Evolutionary conservation across 2,797 vertebrate species (phyloP), one percentile per base, ranked within the genome.

Genomic region (Syngnathus rostellatus): DNA sequence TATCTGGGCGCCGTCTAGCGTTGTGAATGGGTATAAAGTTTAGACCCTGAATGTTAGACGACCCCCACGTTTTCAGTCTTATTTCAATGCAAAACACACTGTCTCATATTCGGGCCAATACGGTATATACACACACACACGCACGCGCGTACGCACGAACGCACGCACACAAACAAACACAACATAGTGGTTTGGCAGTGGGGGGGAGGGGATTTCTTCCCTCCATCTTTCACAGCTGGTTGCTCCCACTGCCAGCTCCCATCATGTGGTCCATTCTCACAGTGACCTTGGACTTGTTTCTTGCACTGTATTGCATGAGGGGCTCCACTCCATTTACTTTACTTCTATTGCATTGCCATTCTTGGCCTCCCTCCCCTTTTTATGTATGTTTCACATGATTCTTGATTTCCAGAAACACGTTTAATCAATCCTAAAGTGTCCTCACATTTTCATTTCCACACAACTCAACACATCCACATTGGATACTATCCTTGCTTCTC

Each of bases 201-300:
- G 31, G 31, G 31, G 31, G 3, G 31, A 4, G 31, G 31, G 31
- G 31, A 3, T 2, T 31, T 31, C 31, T 31, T 45, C 43, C 65
- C 45, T 70, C 17, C 66, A 48, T 62, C 72, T 71, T 62, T 39
- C 46, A 68, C 41, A 43, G 46, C 23, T 68, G 68, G 61, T n/a
- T 57, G 48, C 62, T 65, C 64, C 40, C 40, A 60, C 45, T 68
- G 64, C 65, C 61, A n/a, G n/a, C 60, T 70, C 51, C 73, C 72
- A 67, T 67, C 70, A 75, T 70, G 67, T 67, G 25, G 11, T 64
- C 75, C 65, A 66, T 66, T 76, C 68, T 72, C 65, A 25, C 37
- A 58, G 41, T 75, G 77, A 82, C 81, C 80, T 83, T 81, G 78
- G 66, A 68, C 64, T 69, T 1, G 16, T 43, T 19, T 37, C 67